Evolutionary conservation across 2,888 invertebrate species (phyloP).

Genomic region (Trilocha varians): DNA sequence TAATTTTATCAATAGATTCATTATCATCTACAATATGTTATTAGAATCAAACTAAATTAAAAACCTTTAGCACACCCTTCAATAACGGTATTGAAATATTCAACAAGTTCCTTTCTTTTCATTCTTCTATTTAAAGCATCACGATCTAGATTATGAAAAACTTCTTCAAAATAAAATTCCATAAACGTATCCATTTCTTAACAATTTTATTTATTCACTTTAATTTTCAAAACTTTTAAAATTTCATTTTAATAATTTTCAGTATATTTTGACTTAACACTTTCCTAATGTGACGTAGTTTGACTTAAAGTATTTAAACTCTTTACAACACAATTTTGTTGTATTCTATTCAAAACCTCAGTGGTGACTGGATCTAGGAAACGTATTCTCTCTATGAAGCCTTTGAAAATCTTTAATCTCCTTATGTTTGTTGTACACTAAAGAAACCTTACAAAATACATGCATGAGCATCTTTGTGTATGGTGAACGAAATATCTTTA

Average conservation of each 20-base stretch:
- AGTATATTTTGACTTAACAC: not conserved
- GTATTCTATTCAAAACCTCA: not conserved
- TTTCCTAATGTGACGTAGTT: not conserved
- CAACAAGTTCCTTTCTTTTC: conserved; percentile 80
- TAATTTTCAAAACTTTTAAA: conserved; percentile 5
- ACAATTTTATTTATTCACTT: too few relatives aligned
- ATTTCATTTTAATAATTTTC: not conserved
- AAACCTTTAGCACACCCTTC: conserved; percentile 78
- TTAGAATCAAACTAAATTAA: conserved; percentile 5
- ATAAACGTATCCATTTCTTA: conserved; percentile 88
- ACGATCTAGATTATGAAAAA: conserved; percentile 80
- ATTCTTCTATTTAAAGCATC: conserved; percentile 81
- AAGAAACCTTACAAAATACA: not conserved
- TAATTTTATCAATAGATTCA: too few relatives aligned
- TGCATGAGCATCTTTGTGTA: too few relatives aligned
- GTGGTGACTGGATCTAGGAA: not conserved
- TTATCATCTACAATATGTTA: too few relatives aligned
- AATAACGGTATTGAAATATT: conserved; percentile 85
- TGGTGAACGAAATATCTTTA: too few relatives aligned
- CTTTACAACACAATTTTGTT: not conserved
- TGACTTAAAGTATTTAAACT: not conserved
- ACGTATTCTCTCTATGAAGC: not conserved
- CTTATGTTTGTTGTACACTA: conserved; percentile 1
- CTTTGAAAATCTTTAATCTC: conserved; percentile 4
- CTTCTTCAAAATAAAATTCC: conserved; percentile 84